phyloP scores from a whole-genome alignment of 1,140 invertebrate genomes.

The Bradynema listronoti region DNA sequence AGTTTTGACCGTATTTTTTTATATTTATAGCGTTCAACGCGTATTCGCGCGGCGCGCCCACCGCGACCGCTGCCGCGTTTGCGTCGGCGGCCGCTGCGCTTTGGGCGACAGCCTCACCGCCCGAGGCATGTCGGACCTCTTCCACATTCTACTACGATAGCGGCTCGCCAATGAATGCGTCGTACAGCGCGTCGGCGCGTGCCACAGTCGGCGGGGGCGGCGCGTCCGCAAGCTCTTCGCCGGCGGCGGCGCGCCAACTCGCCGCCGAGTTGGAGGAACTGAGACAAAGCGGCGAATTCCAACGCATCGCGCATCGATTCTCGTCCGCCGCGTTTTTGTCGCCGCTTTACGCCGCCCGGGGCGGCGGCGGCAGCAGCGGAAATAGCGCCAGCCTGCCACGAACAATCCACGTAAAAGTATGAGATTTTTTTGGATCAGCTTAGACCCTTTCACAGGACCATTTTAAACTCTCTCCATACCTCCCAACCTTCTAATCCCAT shows the following conservation, averaged over 20 bases:
- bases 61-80: slow-evolving; percentile 11
- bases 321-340: too few species aligned
- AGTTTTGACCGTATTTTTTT: too few species aligned
- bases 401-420: slow-evolving; percentile 44
- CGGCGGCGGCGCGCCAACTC: slow-evolving; percentile 53
- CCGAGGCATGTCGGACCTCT: background rate
- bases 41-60: background rate
- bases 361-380: too few species aligned
- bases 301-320: slow-evolving; percentile 6
- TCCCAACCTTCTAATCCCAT: too few species aligned
- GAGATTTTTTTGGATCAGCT: too few species aligned
- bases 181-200: background rate
- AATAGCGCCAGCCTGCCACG: slow-evolving; percentile 49
- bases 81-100: background rate
- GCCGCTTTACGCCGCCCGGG: slow-evolving; percentile 42
- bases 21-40: too few species aligned
- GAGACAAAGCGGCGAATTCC: slow-evolving; percentile 34
- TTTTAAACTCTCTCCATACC: too few species aligned
- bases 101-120: slow-evolving; percentile 12
- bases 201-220: too few species aligned
- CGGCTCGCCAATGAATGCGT: background rate
- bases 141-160: slow-evolving; percentile 9
- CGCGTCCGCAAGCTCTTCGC: slow-evolving; percentile 20
- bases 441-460: too few species aligned
- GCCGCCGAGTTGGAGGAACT: slow-evolving; percentile 57